Evolutionary conservation across 2,797 vertebrate species (phyloP), one percentile per base, ranked within the genome.

Genomic region (Sebastes nivosus): DNA sequence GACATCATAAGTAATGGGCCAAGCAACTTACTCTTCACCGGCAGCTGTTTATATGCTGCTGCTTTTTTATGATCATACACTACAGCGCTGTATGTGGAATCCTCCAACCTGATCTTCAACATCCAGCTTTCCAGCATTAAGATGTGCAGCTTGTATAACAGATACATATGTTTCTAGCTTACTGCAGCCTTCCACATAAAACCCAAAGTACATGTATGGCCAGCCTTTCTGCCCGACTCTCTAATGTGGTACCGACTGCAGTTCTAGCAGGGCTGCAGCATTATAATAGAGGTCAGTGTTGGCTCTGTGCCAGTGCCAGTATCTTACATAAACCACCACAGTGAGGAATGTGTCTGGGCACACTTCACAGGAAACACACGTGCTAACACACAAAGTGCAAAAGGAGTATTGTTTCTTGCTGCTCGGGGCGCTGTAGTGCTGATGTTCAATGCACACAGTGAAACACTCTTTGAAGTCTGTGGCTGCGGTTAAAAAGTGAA

Each of bases 341-440:
- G 70, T 66, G 84, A 91, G 81, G 88, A 92, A 92, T 89, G 84
- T 85, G 80, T 89, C 81, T 82, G 77, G 77, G 79, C 85, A 86
- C 86, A 80, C 88, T 80, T 87, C 79, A 86, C 85, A 86, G 88
- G 79, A 88, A 92, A 67, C 69, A 55, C 30, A 74, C 46, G 50
- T 68, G 63, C 74, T 34, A 67, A 72, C 50, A 71, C 68, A 77
- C 61, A 70, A 32, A 58, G 64, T 72, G 54, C 64, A 22, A 54
- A 65, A 58, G 50, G 42, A 27, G 27, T 63, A 9, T 66, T 66
- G 25, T 67, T 74, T 63, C 58, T 55, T 20, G 78, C 32, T 14
- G 36, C 32, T 30, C 7, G 6, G 6, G 60, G 24, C 32, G 25
- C 30, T 38, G 42, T 20, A 6, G 36, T n/a, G 36, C 55, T 66